Percentiles rank a stretch among this genome's conserved stretches.
Conservation (phyloP, 2,113 vertebrate genomes). For the Saimiri boliviensis region DNA sequence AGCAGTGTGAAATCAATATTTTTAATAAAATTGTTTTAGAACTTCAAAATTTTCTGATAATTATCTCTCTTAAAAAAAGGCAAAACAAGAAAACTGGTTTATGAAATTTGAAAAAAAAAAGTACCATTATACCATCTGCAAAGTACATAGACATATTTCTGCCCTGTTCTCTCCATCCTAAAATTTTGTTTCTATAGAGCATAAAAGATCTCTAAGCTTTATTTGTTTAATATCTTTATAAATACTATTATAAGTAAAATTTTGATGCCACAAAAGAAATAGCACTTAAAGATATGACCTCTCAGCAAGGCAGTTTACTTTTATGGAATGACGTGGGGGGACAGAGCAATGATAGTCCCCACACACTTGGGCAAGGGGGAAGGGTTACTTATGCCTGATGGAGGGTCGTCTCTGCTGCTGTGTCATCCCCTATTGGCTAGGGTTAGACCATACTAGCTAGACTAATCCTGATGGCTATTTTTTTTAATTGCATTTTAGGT, state of each 20-base stretch:
- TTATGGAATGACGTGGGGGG: too few relatives aligned
- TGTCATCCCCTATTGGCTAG: too few relatives aligned
- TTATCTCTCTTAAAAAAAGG: neutral
- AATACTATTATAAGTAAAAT: neutral
- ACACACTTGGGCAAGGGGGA: too few relatives aligned
- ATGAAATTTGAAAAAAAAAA: neutral
- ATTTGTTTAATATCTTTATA: neutral
- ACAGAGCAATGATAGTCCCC: too few relatives aligned
- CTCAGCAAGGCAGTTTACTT: too few relatives aligned
- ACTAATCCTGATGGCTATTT: too few relatives aligned
- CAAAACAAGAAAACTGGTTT: neutral
- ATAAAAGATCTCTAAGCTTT: neutral
- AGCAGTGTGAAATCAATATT: slow-evolving; percentile 34
- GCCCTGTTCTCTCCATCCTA: neutral
- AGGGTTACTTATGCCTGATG: too few relatives aligned
- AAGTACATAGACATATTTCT: neutral
- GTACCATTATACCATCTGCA: neutral
- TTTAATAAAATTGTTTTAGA: slow-evolving; percentile 56
- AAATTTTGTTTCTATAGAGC: neutral
- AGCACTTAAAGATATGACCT: too few relatives aligned
- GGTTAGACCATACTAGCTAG: too few relatives aligned
- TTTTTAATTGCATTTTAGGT: too few relatives aligned
- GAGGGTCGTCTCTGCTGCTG: too few relatives aligned
- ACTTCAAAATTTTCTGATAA: neutral
- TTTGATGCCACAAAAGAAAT: too few relatives aligned